Evolutionary conservation across 2,113 vertebrate genomes (phyloP).

Genomic region (Oceanodroma tethys): DNA sequence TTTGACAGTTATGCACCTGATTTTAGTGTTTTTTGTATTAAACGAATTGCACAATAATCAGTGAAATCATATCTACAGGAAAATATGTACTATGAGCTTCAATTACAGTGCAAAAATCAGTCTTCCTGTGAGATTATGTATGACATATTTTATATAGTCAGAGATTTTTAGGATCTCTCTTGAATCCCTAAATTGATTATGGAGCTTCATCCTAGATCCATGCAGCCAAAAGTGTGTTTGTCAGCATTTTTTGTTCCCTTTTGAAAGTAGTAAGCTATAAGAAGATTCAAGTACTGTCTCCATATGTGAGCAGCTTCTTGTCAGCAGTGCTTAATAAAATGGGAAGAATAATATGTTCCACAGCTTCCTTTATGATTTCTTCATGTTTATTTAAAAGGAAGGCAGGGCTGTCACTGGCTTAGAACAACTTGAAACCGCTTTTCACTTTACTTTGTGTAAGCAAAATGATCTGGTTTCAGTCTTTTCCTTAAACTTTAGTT

Average conservation of each 20-base stretch:
- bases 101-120: neutral
- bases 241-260: conserved; percentile 18
- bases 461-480: neutral
- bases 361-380: neutral
- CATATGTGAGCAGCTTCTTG: neutral
- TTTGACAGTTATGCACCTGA: neutral
- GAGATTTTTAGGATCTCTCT: conserved; percentile 28
- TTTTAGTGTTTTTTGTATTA: neutral
- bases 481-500: neutral
- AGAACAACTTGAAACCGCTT: neutral
- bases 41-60: neutral
- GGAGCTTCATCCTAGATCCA: neutral
- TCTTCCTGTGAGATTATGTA: neutral
- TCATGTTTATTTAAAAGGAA: conserved; percentile 3
- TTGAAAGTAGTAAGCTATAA: neutral
- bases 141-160: neutral
- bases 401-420: neutral
- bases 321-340: neutral
- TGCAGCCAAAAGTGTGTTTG: neutral
- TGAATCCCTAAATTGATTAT: neutral
- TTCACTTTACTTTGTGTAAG: neutral
- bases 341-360: neutral
- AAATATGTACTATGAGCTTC: neutral
- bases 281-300: neutral
- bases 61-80: neutral